Conservation (phyloP, 2,113 vertebrate species). For the Chinchilla lanigera region DNA sequence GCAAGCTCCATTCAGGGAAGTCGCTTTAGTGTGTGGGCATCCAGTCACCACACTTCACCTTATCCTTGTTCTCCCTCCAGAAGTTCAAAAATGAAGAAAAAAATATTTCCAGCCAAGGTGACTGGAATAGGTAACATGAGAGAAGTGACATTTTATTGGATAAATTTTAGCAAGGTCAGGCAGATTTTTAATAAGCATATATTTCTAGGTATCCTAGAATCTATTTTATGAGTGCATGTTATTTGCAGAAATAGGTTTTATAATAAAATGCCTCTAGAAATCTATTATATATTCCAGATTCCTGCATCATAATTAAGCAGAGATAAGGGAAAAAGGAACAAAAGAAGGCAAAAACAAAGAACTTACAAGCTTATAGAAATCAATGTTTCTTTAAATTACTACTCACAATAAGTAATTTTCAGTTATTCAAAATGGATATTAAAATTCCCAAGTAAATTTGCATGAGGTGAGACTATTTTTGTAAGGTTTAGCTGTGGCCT, state of each 20-base stretch:
- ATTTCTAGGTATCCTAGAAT: neutral
- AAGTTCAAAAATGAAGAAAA: neutral
- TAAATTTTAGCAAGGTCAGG: neutral
- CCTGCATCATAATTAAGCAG: neutral
- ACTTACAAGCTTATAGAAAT: neutral
- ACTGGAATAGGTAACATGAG: neutral
- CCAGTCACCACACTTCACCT: neutral
- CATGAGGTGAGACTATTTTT: neutral
- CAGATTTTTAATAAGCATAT: slow-evolving; percentile 19
- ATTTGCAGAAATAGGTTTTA: slow-evolving; percentile 16
- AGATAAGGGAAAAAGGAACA: neutral
- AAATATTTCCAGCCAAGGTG: neutral
- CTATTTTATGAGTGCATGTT: neutral
- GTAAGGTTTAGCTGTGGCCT: neutral
- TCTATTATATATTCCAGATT: neutral
- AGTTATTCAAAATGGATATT: neutral
- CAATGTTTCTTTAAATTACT: neutral
- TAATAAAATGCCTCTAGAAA: neutral
- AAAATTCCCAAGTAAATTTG: neutral
- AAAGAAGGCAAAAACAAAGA: neutral
- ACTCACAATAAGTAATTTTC: neutral
- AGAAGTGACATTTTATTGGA: slow-evolving; percentile 6
- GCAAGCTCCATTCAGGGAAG: neutral
- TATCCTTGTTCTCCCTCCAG: neutral
- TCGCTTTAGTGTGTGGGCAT: neutral